Conservation (phyloP, 2,113 vertebrate genomes). For the Anser cygnoides region DNA sequence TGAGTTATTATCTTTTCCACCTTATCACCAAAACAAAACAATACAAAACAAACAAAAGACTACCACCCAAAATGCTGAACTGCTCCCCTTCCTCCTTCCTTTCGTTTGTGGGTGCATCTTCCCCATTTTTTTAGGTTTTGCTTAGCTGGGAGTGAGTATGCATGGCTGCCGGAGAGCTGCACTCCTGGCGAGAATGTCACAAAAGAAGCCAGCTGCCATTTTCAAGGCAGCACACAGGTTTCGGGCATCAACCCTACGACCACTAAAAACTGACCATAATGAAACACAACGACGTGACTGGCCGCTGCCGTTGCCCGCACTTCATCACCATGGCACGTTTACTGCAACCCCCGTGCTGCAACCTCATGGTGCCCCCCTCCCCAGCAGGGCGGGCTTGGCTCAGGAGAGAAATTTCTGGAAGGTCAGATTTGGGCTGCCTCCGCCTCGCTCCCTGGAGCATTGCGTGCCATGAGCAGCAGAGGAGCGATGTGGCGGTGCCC, state of each 20-base stretch:
- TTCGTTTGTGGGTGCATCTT: neutral
- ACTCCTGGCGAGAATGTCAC: neutral
- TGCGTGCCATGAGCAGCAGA: constrained; percentile 77
- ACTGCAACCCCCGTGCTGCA: neutral
- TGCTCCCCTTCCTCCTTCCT: constrained; percentile 1
- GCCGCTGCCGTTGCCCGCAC: neutral
- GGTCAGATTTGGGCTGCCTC: constrained; percentile 31
- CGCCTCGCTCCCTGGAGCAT: constrained; percentile 53
- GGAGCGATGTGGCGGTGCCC: constrained; percentile 44
- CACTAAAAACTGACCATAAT: neutral
- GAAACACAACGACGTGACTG: neutral
- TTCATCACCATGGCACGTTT: neutral
- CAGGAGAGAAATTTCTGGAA: constrained; percentile 62
- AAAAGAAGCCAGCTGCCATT: neutral
- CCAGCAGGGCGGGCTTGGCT: neutral
- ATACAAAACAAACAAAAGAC: neutral
- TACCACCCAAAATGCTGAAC: neutral
- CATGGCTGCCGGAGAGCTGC: accelerated
- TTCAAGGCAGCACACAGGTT: neutral
- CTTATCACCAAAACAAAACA: neutral
- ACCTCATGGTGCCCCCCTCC: accelerated
- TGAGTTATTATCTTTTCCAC: neutral
- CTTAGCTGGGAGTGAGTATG: neutral
- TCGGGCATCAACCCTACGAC: neutral
- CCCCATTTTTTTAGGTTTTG: neutral